phyloP scores from a whole-genome alignment of 2,113 vertebrate species.

The Hippocampus barbouri region DNA sequence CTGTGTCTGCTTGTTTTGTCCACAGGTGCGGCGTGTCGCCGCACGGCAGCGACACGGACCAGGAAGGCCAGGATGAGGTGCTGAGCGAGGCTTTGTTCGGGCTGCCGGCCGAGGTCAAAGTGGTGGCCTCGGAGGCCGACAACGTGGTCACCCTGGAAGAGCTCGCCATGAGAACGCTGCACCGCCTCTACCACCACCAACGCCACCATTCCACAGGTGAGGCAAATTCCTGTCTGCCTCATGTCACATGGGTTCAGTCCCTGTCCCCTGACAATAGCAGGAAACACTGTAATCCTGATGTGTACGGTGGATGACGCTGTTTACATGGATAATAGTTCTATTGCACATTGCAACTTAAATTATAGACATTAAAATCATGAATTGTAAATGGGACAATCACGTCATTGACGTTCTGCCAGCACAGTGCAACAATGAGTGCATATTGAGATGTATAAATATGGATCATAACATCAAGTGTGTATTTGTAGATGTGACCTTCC shows the following conservation, averaged over 20 bases:
- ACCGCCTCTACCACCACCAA: slow-evolving; percentile 67
- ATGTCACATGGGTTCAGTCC: neutral
- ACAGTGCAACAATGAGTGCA: neutral
- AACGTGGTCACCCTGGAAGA: slow-evolving; percentile 87
- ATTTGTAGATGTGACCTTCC: slow-evolving; percentile 74
- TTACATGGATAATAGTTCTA: too few relatives aligned
- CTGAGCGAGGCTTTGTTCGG: slow-evolving; percentile 77
- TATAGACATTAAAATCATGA: too few relatives aligned
- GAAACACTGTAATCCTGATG: too few relatives aligned
- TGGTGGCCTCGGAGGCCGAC: slow-evolving; percentile 80
- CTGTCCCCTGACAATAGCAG: too few relatives aligned
- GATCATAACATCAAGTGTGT: neutral
- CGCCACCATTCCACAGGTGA: slow-evolving; percentile 73
- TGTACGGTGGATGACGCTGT: too few relatives aligned
- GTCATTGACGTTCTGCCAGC: too few relatives aligned
- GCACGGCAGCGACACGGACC: slow-evolving; percentile 68
- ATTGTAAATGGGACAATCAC: too few relatives aligned
- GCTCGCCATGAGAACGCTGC: slow-evolving; percentile 82
- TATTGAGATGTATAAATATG: neutral
- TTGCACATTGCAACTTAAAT: too few relatives aligned
- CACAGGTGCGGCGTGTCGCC: slow-evolving; percentile 85
- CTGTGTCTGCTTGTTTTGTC: neutral
- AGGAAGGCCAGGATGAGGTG: slow-evolving; percentile 75
- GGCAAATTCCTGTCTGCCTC: neutral
- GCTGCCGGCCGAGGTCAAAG: slow-evolving; percentile 88